phyloP scores from a whole-genome alignment of 2,113 vertebrate species.

The Peromyscus californicus region DNA sequence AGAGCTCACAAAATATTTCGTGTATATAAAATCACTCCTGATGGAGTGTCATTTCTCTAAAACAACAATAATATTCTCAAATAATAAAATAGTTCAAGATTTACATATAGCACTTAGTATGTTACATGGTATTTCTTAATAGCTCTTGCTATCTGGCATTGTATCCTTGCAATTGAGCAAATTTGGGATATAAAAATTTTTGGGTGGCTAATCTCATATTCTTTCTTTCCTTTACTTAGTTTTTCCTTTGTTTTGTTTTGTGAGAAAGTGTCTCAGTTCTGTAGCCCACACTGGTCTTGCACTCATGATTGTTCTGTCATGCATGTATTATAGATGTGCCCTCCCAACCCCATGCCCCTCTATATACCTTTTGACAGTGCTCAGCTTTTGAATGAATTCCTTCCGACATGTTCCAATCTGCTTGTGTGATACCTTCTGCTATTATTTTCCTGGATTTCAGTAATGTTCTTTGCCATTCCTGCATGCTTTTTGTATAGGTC shows the following conservation, averaged over 20 bases:
- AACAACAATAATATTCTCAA: neutral
- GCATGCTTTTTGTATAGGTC: neutral
- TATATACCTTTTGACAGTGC: neutral
- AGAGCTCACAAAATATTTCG: neutral
- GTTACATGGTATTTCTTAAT: neutral
- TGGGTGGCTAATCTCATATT: neutral
- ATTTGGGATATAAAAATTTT: neutral
- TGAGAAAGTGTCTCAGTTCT: neutral
- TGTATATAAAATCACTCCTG: neutral
- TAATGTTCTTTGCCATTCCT: neutral
- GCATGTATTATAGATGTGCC: neutral
- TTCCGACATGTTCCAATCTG: neutral
- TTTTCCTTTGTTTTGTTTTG: neutral
- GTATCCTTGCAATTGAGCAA: neutral
- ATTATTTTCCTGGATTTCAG: neutral
- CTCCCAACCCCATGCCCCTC: fast-evolving
- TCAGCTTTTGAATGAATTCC: neutral
- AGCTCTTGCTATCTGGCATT: neutral
- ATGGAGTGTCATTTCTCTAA: neutral
- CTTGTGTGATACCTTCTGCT: neutral
- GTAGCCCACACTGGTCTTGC: too few relatives aligned
- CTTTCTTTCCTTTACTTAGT: neutral
- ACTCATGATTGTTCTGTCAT: too few relatives aligned
- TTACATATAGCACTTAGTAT: neutral
- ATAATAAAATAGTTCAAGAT: neutral